Evolutionary conservation across 2,888 invertebrate genomes (phyloP), one percentile per base, ranked within the genome.

Genomic region (Dioctria rufipes): DNA sequence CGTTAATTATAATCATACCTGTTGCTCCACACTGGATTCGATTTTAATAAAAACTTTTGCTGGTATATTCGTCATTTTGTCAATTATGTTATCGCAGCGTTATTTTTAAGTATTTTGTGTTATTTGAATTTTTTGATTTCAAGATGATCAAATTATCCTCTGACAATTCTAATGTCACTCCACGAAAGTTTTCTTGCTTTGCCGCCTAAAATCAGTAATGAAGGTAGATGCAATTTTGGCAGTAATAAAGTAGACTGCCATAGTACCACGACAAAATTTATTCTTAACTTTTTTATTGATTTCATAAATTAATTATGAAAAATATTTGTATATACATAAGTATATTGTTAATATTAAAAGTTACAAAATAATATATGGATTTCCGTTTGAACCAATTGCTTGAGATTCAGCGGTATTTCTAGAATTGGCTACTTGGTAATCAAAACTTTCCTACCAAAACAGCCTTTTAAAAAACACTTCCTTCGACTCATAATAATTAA

Each of bases 21-120:
- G 86, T 84, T 89, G 89, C 85, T 89, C 89, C 83, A 87, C 86
- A 83, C 86, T 86, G 81, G 88, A 85, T 83, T 89, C 89, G 81
- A 89, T 85, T 86, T 89, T 87, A 69, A 89, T 88, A 84, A 86
- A 88, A 82, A 89, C 86, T 85, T 88, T 88, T 79, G 87, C 83
- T 81, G 87, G 86, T 82, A 85, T 86, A 84, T 86, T 85, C 81
- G 89, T 88, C 89, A 89, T 89, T 85, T 87, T 87, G 8, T 58
- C 58, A 58, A n/a, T 58, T 6, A 58, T 8, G 11, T 5, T 8
- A 58, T 58, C 51, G 11, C 51, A 51, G 2, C 6, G 11, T 9
- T 51, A 51, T 51, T 58, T 11, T 5, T 5, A 46, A 46, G 8
- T 46, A 46, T 46, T 46, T 46, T 46, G 25, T 25, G 25, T 25